phyloP scores from a whole-genome alignment of 2,113 vertebrate species.

The Lophius piscatorius region DNA sequence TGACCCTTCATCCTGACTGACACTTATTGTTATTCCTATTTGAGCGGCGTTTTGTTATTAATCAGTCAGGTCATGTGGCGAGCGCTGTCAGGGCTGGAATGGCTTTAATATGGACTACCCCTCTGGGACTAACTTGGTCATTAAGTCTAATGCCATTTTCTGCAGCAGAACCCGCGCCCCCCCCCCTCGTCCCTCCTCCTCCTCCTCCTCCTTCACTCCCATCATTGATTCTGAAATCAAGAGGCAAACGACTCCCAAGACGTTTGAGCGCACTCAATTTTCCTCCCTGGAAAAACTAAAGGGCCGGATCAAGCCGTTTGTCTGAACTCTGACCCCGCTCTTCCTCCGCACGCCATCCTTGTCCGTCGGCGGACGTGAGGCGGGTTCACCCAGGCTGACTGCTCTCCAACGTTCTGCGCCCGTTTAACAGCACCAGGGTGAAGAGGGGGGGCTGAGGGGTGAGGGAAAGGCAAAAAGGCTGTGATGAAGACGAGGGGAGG shows the following conservation, averaged over 20 bases:
- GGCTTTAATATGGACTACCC: conserved; percentile 79
- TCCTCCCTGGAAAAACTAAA: conserved; percentile 48
- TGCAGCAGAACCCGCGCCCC: conserved; percentile 68
- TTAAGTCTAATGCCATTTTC: conserved; percentile 83
- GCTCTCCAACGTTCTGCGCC: conserved; percentile 68
- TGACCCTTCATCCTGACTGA: conserved; percentile 61
- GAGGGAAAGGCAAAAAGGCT: conserved; percentile 53
- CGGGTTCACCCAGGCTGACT: conserved; percentile 59
- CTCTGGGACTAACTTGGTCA: conserved; percentile 79
- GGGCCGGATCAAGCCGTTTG: conserved; percentile 60
- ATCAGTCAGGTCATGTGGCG: conserved; percentile 75
- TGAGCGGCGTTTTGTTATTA: conserved; percentile 73
- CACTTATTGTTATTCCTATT: conserved; percentile 72
- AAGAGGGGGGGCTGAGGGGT: conserved; percentile 38
- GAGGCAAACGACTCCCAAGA: conserved; percentile 74
- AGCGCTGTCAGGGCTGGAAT: conserved; percentile 77
- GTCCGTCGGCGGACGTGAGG: conserved; percentile 47
- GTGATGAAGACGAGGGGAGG: conserved; percentile 76
- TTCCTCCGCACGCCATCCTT: conserved; percentile 46
- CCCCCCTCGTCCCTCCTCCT: conserved; percentile 50
- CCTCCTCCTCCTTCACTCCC: conserved; percentile 53
- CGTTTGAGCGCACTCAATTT: conserved; percentile 50
- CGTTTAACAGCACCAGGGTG: conserved; percentile 33
- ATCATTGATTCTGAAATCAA: conserved; percentile 77
- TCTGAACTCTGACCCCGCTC: conserved; percentile 66